Evolutionary conservation across 1,140 invertebrate species (phyloP).

Genomic region (Hyposmocoma kahamanoa): DNA sequence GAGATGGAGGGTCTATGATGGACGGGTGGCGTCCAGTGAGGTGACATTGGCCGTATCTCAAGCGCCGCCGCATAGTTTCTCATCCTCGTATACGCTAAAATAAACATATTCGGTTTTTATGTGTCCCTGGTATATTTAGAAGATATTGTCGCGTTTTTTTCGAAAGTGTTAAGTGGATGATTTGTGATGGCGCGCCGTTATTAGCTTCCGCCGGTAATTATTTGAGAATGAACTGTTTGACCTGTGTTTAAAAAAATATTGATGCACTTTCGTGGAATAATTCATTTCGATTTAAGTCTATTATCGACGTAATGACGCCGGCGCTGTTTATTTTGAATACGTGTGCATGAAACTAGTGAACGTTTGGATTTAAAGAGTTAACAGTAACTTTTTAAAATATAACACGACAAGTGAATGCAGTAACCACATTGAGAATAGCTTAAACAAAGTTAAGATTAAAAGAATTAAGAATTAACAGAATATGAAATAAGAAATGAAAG

Average conservation of each 20-base stretch:
- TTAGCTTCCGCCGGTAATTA: constrained; percentile 60
- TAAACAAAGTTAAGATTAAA: too few relatives aligned
- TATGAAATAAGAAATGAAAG: too few relatives aligned
- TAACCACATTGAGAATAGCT: too few relatives aligned
- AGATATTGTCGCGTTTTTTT: constrained; percentile 53
- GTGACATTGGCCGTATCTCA: constrained; percentile 56
- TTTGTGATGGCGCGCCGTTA: constrained; percentile 57
- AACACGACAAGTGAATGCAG: too few relatives aligned
- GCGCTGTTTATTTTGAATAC: too few relatives aligned
- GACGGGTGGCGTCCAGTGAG: constrained; percentile 37
- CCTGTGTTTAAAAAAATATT: constrained; percentile 16
- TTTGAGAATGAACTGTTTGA: constrained; percentile 25
- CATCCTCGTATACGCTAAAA: constrained; percentile 54
- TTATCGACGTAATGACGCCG: too few relatives aligned
- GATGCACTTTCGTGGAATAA: constrained; percentile 37
- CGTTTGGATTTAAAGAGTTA: too few relatives aligned
- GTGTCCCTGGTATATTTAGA: constrained; percentile 62
- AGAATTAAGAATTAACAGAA: too few relatives aligned
- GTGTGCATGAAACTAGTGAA: too few relatives aligned
- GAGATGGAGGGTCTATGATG: constrained; percentile 46
- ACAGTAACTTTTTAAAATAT: too few relatives aligned
- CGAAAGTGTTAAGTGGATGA: constrained; percentile 69
- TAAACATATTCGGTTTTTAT: constrained; percentile 63
- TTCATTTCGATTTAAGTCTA: too few relatives aligned
- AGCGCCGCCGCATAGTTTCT: constrained; percentile 54